Percentiles rank a stretch among this genome's conserved stretches.
Conservation (phyloP, 1,140 invertebrate species). For the Drosophila prosaltans region DNA sequence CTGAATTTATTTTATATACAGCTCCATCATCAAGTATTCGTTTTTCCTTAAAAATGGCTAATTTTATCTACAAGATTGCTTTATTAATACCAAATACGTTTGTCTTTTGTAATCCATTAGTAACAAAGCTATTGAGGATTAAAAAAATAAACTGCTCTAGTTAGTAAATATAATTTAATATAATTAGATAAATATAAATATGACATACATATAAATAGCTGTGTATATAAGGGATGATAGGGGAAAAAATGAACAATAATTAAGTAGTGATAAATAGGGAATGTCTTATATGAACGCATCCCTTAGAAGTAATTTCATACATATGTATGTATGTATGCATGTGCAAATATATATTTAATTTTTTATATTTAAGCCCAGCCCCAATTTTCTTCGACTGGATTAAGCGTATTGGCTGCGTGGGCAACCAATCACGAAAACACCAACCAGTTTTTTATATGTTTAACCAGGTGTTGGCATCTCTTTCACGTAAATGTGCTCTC, state of each 20-base stretch:
- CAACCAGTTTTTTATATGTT: no score
- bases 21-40: no score
- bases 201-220: not conserved
- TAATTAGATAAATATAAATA: not conserved
- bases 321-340: not conserved
- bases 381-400: slow-evolving; percentile 2
- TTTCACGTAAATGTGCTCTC: slow-evolving; percentile 18
- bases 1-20: no score
- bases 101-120: not conserved
- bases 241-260: not conserved
- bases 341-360: slow-evolving; percentile 6
- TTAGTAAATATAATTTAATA: not conserved
- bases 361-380: not conserved
- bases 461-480: slow-evolving; percentile 9
- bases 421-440: no score
- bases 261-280: slow-evolving; percentile 9
- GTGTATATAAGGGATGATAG: not conserved
- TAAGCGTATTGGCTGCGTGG: not conserved
- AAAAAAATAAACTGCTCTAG: not conserved
- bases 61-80: no score
- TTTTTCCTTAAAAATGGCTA: no score
- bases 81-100: not conserved
- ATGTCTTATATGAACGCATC: not conserved
- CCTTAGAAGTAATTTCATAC: not conserved
- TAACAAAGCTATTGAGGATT: no score